These are phyloP conservation scores for Crocuta crocuta DNA, from an alignment of 2,113 vertebrate species.

Conservation along the genomic window DNA sequence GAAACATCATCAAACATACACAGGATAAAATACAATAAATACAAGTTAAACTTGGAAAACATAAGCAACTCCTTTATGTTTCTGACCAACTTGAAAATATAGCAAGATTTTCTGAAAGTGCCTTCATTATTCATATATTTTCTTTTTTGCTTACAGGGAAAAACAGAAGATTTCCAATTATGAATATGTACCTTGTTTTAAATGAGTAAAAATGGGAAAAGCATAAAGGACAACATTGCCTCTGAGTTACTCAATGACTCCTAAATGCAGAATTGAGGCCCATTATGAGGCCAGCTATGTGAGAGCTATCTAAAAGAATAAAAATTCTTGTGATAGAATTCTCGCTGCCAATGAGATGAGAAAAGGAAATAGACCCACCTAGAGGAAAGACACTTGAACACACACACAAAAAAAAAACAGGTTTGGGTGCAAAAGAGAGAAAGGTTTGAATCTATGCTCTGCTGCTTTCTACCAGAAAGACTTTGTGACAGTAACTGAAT, in stretches of 20 bases:
- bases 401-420: background rate
- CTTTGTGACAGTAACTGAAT: background rate
- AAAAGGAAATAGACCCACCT: background rate
- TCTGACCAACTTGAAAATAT: conserved; percentile 22
- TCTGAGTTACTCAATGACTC: background rate
- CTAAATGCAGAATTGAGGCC: background rate
- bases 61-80: background rate
- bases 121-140: background rate
- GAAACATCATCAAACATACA: background rate
- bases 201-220: background rate
- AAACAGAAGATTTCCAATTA: background rate
- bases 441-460: background rate
- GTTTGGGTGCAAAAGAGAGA: background rate
- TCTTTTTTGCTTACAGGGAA: background rate
- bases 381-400: background rate
- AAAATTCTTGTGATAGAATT: background rate
- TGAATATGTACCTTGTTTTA: background rate
- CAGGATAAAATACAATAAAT: conserved; percentile 21
- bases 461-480: background rate
- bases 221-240: background rate
- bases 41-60: conserved; percentile 23
- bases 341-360: background rate
- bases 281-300: background rate
- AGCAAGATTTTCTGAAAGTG: background rate
- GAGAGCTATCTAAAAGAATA: background rate